Conservation (phyloP, 2,797 vertebrate genomes). For the Enteromius paludinosus region DNA sequence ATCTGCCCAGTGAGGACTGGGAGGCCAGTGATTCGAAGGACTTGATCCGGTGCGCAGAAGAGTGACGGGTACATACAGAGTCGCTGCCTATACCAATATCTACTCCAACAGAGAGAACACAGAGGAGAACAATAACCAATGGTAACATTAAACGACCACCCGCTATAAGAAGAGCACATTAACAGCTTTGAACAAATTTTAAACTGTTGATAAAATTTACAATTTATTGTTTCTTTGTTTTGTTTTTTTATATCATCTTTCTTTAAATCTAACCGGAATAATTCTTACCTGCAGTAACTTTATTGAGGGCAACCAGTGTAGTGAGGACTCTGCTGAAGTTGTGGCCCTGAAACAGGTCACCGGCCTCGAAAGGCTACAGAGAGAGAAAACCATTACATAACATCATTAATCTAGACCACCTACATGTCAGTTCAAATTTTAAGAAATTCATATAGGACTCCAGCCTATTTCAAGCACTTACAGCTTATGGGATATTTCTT, state of each 20-base stretch:
- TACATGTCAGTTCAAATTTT: background rate
- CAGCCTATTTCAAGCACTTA: background rate
- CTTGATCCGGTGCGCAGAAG: slow-evolving; percentile 89
- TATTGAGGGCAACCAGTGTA: slow-evolving; percentile 92
- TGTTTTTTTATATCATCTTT: background rate
- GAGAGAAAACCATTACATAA: slow-evolving; percentile 34
- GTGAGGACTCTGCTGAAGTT: slow-evolving; percentile 95
- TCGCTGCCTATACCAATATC: slow-evolving; percentile 86
- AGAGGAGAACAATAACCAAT: background rate
- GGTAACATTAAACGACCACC: background rate
- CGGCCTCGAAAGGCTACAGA: slow-evolving; percentile 91
- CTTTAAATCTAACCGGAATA: background rate
- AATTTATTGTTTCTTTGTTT: background rate
- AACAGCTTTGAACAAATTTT: background rate
- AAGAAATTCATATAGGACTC: background rate
- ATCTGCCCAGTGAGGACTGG: slow-evolving; percentile 83
- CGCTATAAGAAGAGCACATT: background rate
- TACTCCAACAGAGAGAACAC: slow-evolving; percentile 59
- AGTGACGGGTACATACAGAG: slow-evolving; percentile 82
- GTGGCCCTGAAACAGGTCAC: slow-evolving; percentile 92
- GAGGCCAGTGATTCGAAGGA: slow-evolving; percentile 93
- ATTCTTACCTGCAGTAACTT: slow-evolving; percentile 91
- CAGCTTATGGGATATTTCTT: background rate
- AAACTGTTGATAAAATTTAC: background rate
- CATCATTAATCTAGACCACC: background rate